Base-by-base conservation (phyloP, 2,113 vertebrate genomes). In the Neopipo cinnamomea region DNA sequence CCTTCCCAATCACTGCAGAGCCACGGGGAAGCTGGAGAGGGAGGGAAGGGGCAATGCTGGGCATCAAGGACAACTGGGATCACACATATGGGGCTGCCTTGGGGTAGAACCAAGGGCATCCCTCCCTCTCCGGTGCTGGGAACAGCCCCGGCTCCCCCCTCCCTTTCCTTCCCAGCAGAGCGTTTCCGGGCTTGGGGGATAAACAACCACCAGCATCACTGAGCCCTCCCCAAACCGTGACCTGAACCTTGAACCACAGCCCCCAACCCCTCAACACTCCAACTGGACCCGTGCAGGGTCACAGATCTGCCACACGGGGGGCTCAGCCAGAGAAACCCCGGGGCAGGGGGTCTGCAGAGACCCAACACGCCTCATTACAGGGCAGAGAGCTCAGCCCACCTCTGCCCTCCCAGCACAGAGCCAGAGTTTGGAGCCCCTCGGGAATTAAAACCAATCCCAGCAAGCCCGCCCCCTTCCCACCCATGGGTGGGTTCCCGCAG, bases 131-230 rank as follows among this genome's bases (percentile, higher is more conserved):
- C 3, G 0, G 14, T 1, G 8, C 41, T 44, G 50, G 79, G 59
- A 93, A 66, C 28, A 14, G 90, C 44, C 70, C 70, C 1, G 0
- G 11, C 16, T 85, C 23, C 77, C 84, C 39, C 91, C 87, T 95
- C 94, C 92, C 85, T 82, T 97, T 96, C 96, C 92, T 96, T 95
- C 82, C 94, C 94, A 82, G 39, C 2, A 1, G 17, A 62, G 6
- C 0, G 1, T 20, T 97, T 96, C 96, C 75, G 63, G 72, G 49
- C 75, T 2, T 7, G 12, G 75, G 82, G 85, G 55, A 93, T 41
- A 94, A 96, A 94, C 94, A 97, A 78, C 50, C 23, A 30, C 11
- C 68, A 44, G 2, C 67, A 35, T 0, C 5, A 1, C 15, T 0
- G 10, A 28, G 72, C 55, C 70, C 79, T 39, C 39, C 79, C 46